A percentile compares a stretch with the other conserved stretches of the same genome.
Conservation (phyloP, 2,113 vertebrate species). For the Porphyrio hochstetteri region DNA sequence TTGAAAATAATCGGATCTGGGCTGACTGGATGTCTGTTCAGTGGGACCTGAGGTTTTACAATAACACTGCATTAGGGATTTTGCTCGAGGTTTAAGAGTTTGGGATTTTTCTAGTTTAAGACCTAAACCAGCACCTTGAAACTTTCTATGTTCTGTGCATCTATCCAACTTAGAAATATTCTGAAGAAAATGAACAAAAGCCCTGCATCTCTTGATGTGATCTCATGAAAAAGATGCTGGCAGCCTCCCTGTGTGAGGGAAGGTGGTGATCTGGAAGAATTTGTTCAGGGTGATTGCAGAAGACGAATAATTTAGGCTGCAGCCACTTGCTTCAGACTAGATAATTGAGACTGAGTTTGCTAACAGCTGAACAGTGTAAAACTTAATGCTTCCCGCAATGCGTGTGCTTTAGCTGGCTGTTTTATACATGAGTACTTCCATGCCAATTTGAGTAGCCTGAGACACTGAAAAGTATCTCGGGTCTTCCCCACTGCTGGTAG, state of each 20-base stretch:
- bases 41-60: neutral
- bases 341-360: neutral
- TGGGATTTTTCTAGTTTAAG: neutral
- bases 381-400: neutral
- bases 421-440: neutral
- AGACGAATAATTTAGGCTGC: conserved; percentile 24
- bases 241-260: neutral
- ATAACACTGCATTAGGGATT: neutral
- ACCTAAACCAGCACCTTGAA: neutral
- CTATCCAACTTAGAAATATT: neutral
- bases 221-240: neutral
- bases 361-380: neutral
- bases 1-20: neutral
- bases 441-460: neutral
- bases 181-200: neutral
- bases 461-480: neutral
- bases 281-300: conserved; percentile 12
- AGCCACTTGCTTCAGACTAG: neutral
- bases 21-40: neutral
- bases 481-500: neutral
- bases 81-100: neutral
- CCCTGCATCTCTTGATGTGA: neutral
- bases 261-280: conserved; percentile 26
- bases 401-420: neutral
- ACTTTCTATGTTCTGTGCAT: neutral